Base-by-base conservation (phyloP, 2,113 vertebrate species). In the Rhagologus leucostigma region DNA sequence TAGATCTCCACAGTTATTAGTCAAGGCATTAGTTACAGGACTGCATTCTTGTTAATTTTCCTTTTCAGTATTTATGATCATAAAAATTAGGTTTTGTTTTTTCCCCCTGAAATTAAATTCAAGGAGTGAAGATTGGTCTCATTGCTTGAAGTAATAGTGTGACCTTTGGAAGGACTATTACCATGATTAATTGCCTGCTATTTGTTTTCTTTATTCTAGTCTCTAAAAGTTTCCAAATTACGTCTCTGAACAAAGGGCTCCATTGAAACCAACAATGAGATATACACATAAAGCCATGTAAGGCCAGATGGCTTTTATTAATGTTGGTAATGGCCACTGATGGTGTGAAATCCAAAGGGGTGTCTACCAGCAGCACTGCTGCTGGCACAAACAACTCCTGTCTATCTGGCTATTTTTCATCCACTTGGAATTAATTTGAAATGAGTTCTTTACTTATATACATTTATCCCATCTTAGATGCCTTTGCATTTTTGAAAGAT, bases 201-300 rank as follows among this genome's bases (percentile, higher is more conserved):
- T 80, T 77, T 81, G 26, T 83, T 96, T 92, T 52, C 42, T 81
- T 84, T 69, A 33, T 79, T 76, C 42, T 47, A 37, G 15, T 32
- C 17, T 55, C 22, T 13, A 41, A 91, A 91, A 92, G 64, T 93
- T 96, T 96, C 69, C 69, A 89, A 39, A 94, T 91, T 95, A 44
- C 81, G 33, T 78, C 77, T 94, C 63, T 89, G 21, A 87, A 49
- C 0, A 12, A 69, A 74, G 49, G 91, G 50, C 37, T 95, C n/a
- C 19, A 9, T 65, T 95, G 70, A 74, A 91, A 56, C 29, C 82
- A 80, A 44, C 22, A 39, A 20, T 71, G 60, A 83, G 39, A 26
- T 90, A 32, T 3, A 87, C 52, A 76, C 11, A 49, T 86, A 78
- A 84, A 94, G 29, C 33, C 80, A 12, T 83, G 35, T 44, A 89